Conservation (phyloP, 1,140 invertebrate species). For the Oreohelix idahoensis region DNA sequence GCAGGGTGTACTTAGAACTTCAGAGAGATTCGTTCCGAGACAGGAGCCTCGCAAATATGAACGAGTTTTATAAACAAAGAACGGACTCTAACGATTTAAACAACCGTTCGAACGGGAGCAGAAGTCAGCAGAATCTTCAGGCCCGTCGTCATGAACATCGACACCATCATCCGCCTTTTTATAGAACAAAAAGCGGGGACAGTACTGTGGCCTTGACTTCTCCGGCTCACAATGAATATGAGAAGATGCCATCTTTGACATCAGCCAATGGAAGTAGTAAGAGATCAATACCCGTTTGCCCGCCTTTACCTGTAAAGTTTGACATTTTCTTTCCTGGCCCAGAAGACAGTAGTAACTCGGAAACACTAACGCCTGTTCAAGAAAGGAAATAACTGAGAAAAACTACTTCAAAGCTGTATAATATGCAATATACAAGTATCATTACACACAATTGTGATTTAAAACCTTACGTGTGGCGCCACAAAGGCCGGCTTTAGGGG, state of each 20-base stretch:
- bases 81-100: not conserved
- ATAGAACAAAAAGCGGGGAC: not conserved
- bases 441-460: too few species aligned
- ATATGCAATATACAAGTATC: too few species aligned
- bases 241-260: not conserved
- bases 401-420: too few species aligned
- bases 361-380: too few species aligned
- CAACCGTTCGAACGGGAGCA: not conserved
- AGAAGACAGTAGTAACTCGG: too few species aligned
- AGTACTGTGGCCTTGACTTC: not conserved
- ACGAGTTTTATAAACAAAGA: not conserved
- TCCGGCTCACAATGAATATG: not conserved
- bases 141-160: not conserved
- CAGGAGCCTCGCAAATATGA: not conserved
- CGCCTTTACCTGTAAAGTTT: too few species aligned
- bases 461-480: too few species aligned
- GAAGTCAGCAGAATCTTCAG: not conserved
- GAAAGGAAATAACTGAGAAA: too few species aligned
- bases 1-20: slow-evolving; percentile 7
- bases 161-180: not conserved
- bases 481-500: too few species aligned
- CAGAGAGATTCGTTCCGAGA: not conserved
- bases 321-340: too few species aligned
- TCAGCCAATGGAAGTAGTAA: too few species aligned
- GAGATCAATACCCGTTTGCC: too few species aligned